Conservation (phyloP, 2,888 invertebrate genomes). For the Cephus nigrinus region DNA sequence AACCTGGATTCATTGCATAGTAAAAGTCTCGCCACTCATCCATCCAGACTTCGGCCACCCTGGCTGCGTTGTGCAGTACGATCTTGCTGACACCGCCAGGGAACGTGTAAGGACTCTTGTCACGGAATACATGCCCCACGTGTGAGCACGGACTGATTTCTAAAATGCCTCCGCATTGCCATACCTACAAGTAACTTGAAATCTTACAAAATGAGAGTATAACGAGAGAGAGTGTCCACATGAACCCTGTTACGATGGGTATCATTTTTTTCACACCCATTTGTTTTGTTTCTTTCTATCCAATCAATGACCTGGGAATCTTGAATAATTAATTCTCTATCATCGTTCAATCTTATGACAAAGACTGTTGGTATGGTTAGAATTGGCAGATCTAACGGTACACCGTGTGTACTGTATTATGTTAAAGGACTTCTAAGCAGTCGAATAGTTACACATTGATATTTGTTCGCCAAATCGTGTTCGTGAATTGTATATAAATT, state of each 20-base stretch:
- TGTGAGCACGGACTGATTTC: slow-evolving; percentile 96
- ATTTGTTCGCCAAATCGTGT: not conserved
- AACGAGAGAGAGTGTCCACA: not conserved
- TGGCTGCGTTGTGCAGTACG: slow-evolving; percentile 97
- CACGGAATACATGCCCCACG: slow-evolving; percentile 97
- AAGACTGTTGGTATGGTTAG: not conserved
- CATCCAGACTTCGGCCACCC: slow-evolving; percentile 99
- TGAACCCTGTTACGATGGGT: not conserved
- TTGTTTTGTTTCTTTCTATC: not conserved
- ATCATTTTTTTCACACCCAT: not conserved
- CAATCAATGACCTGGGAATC: not conserved
- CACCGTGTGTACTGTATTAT: not conserved
- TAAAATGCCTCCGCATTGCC: slow-evolving; percentile 96
- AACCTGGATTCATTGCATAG: slow-evolving; percentile 99
- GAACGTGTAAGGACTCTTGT: slow-evolving; percentile 98
- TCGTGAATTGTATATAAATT: not conserved
- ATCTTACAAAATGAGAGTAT: slow-evolving; percentile 6
- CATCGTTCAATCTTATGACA: not conserved
- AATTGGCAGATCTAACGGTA: not conserved
- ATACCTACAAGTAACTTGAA: slow-evolving; percentile 76
- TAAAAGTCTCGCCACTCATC: slow-evolving; percentile 99
- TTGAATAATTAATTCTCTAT: not conserved
- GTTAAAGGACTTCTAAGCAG: not conserved
- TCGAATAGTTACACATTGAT: not conserved
- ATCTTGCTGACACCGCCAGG: slow-evolving; percentile 98